These are phyloP conservation scores for Tolmerus cingulatus DNA, from an alignment of 2,888 invertebrate genomes.

Conservation along the genomic window DNA sequence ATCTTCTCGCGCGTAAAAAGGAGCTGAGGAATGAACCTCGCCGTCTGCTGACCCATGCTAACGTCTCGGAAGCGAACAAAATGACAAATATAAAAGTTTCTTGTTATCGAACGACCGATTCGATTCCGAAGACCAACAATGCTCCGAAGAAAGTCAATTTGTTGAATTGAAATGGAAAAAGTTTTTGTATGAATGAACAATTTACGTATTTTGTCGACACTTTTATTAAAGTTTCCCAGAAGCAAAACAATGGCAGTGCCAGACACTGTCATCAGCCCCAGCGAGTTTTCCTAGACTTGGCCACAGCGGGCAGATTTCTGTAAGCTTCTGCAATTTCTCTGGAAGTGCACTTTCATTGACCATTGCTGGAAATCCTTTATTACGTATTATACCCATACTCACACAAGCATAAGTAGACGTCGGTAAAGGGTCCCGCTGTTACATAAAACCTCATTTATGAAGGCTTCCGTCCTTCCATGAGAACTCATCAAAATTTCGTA, in stretches of 20 bases:
- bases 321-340: background rate
- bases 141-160: background rate
- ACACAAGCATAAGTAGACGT: background rate
- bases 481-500: background rate
- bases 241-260: background rate
- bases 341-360: background rate
- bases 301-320: background rate
- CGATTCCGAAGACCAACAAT: background rate
- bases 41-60: background rate
- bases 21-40: background rate
- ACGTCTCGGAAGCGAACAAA: background rate
- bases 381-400: background rate
- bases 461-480: background rate
- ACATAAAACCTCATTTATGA: background rate
- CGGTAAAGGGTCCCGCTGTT: background rate
- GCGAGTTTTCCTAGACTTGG: background rate
- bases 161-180: slow-evolving; percentile 7
- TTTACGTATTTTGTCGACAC: background rate
- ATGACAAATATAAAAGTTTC: background rate
- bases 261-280: background rate
- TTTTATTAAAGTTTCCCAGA: background rate
- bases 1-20: background rate
- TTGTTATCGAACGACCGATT: background rate
- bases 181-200: slow-evolving; percentile 1
- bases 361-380: background rate